Percentiles rank a stretch among this genome's conserved stretches.
These are phyloP conservation scores for Salvelinus fontinalis DNA, from an alignment of 2,113 vertebrate species.

Conservation along the genomic window DNA sequence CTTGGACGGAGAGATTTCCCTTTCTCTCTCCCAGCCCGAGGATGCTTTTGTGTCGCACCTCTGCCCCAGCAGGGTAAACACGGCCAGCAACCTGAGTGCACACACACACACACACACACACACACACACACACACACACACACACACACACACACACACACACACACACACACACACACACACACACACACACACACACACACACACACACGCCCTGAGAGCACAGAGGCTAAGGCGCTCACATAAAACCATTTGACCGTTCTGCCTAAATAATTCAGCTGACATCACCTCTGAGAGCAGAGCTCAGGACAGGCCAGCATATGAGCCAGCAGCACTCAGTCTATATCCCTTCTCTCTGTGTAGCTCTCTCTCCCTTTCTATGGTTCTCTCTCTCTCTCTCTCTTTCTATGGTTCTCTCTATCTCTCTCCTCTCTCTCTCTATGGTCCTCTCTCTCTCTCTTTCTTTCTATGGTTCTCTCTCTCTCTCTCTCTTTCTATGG, in stretches of 20 bases:
- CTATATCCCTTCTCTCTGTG: not conserved
- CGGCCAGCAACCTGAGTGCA: not conserved
- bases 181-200: no score
- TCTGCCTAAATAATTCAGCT: conserved; percentile 33
- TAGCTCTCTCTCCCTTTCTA: not conserved
- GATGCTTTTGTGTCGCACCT: not conserved
- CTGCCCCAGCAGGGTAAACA: not conserved
- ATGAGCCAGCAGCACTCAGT: not conserved
- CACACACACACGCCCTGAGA: not conserved
- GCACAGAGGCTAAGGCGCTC: not conserved
- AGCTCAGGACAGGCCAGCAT: not conserved
- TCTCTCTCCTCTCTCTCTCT: no score
- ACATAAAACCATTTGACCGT: conserved; percentile 8
- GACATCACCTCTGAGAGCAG: conserved; percentile 22
- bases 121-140: no score
- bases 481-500: no score
- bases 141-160: no score
- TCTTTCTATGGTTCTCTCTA: not conserved
- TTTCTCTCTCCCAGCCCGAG: not conserved
- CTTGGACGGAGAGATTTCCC: not conserved
- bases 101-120: no score
- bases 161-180: no score
- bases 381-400: not conserved
- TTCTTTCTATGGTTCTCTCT: no score
- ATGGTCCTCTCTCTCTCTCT: no score